Evolutionary conservation across 2,888 invertebrate species (phyloP).

Genomic region (Pachydiplax longipennis): DNA sequence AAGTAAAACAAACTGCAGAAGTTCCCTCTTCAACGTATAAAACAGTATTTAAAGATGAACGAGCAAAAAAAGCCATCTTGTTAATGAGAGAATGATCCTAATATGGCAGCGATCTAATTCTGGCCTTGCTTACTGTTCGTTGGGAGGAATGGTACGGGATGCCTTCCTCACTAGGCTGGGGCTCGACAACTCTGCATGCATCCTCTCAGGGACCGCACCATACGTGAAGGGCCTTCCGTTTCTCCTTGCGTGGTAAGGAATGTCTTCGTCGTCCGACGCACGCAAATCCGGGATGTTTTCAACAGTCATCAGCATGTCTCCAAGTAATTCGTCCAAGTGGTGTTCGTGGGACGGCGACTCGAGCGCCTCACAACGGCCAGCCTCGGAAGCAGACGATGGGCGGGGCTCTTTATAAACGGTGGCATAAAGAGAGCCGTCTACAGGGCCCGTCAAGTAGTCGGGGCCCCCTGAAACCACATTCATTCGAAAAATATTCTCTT

Average conservation of each 20-base stretch:
- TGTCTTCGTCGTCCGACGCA: slow-evolving; percentile 63
- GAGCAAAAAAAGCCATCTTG: too few relatives aligned
- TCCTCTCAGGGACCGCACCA: slow-evolving; percentile 62
- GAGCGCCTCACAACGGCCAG: background rate
- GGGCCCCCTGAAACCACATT: too few relatives aligned
- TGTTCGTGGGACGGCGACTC: background rate
- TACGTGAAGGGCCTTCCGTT: slow-evolving; percentile 90
- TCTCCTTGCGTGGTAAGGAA: slow-evolving; percentile 91
- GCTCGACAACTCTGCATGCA: slow-evolving; percentile 73
- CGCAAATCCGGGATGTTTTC: slow-evolving; percentile 75
- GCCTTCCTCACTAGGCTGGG: slow-evolving; percentile 85
- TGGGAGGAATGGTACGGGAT: slow-evolving; percentile 51
- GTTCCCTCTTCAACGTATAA: too few relatives aligned
- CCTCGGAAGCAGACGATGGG: slow-evolving; percentile 14
- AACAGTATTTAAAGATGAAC: too few relatives aligned
- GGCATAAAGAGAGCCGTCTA: slow-evolving; percentile 92
- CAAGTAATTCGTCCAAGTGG: slow-evolving; percentile 78
- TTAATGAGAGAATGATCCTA: too few relatives aligned
- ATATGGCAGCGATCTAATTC: too few relatives aligned
- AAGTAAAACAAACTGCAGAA: too few relatives aligned
- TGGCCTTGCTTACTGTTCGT: background rate
- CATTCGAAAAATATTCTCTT: too few relatives aligned
- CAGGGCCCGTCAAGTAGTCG: slow-evolving; percentile 76
- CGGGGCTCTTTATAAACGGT: slow-evolving; percentile 59
- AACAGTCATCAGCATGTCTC: slow-evolving; percentile 87